Evolutionary conservation across 2,797 vertebrate genomes (phyloP), one percentile per base, ranked within the genome.

Genomic region (Sparus aurata): DNA sequence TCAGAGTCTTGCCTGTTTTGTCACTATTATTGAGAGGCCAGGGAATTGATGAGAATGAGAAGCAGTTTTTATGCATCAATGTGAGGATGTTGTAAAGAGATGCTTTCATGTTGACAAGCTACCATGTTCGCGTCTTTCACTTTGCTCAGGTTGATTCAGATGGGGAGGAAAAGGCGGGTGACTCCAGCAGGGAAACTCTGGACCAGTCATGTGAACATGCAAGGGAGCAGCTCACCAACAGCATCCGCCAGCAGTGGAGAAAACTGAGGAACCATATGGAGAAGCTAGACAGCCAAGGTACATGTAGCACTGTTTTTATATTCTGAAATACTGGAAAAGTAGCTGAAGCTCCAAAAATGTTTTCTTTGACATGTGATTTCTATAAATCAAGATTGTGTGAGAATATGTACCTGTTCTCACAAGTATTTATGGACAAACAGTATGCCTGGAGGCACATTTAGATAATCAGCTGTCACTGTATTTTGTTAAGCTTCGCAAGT

Each of bases 181-280:
- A 99, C 65, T 83, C 91, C 12, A 97, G 95, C 87, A 96, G 96
- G 83, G 98, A 98, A 82, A 94, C 91, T 50, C 95, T 97, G 92
- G 98, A 99, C 91, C 96, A 97, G 34, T 97, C 97, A 1, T 99
- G 98, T 92, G 97, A 98, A 78, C 96, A 96, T 6, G 98, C 96
- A 3, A 92, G 97, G 50, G 98, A 99, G 64, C 97, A 98, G 86
- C 97, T 99, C 68, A 97, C 97, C 65, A 98, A 98, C 91, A 99
- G 98, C 95, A 98, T 99, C 88, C 96, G 98, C 4, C 97, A 96
- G 79, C 98, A 99, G 82, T 99, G 98, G 98, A 96, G 98, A 78
- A 98, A 96, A 90, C 89, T 99, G 76, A 98, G 97, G 92, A 97
- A 89, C 90, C 98, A 98, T 0, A 96, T 99, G 84, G 97, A 99